A percentile compares a stretch with the other conserved stretches of the same genome.
These are phyloP conservation scores for Numenius arquata DNA, from an alignment of 2,113 vertebrate species.

Conservation along the genomic window DNA sequence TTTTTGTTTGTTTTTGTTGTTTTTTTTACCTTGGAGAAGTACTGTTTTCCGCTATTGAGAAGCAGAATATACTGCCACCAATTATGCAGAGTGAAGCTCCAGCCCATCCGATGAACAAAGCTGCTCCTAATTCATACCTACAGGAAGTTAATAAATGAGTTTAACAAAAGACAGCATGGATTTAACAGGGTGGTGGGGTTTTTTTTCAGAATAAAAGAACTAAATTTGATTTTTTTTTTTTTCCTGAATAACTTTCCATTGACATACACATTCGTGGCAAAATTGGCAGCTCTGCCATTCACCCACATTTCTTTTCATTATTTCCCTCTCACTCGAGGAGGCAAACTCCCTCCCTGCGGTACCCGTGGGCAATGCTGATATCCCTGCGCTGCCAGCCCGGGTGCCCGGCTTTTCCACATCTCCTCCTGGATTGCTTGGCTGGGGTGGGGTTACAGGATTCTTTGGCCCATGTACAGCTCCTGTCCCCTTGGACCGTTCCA, in stretches of 20 bases:
- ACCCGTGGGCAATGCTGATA: background rate
- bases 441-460: rapidly evolving
- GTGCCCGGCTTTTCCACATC: background rate
- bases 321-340: background rate
- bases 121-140: conserved; percentile 94
- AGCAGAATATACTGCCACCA: conserved; percentile 84
- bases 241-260: background rate
- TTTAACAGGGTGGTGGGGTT: background rate
- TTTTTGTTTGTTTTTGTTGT: no score
- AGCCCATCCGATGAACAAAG: conserved; percentile 93
- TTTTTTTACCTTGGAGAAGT: conserved; percentile 75
- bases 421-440: background rate
- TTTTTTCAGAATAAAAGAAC: background rate
- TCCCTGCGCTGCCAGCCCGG: background rate
- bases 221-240: background rate
- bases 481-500: background rate
- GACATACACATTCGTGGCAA: background rate
- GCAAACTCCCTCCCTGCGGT: background rate
- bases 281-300: background rate
- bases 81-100: conserved; percentile 88
- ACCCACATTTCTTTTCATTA: background rate
- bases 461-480: background rate
- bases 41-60: conserved; percentile 75
- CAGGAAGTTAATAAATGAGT: conserved; percentile 23
- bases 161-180: background rate